phyloP scores from a whole-genome alignment of 2,113 vertebrate genomes.

The Burhinus oedicnemus region DNA sequence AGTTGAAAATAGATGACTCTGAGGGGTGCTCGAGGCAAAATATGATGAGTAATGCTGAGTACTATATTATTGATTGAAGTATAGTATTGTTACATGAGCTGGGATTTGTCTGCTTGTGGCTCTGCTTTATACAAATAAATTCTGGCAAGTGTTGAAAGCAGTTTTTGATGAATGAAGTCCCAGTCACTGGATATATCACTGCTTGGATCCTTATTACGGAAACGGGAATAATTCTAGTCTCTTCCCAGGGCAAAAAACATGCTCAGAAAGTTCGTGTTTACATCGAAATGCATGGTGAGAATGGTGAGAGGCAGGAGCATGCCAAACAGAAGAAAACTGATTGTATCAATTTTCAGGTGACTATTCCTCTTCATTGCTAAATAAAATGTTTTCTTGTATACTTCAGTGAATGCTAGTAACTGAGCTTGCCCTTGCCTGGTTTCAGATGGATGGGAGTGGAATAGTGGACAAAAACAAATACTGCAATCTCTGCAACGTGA shows the following conservation, averaged over 20 bases:
- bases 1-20: background rate
- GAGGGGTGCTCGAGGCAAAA: background rate
- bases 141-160: background rate
- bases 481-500: conserved; percentile 83
- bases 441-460: conserved; percentile 62
- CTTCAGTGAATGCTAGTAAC: background rate
- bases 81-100: background rate
- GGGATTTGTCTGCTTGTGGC: background rate
- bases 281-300: conserved; percentile 72
- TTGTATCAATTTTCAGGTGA: conserved; percentile 59
- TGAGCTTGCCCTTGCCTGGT: conserved; percentile 25
- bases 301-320: conserved; percentile 33
- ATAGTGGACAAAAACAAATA: conserved; percentile 72
- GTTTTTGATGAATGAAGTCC: background rate
- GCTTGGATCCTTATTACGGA: background rate
- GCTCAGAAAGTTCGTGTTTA: conserved; percentile 79
- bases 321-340: conserved; percentile 16
- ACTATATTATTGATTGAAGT: background rate
- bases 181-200: background rate
- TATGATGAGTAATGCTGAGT: background rate
- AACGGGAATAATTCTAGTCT: background rate
- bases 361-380: background rate
- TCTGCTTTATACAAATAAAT: background rate
- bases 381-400: background rate
- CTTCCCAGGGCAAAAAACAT: conserved; percentile 85